Base-by-base conservation (phyloP, 1,140 invertebrate species). In the Drosophila elegans region DNA sequence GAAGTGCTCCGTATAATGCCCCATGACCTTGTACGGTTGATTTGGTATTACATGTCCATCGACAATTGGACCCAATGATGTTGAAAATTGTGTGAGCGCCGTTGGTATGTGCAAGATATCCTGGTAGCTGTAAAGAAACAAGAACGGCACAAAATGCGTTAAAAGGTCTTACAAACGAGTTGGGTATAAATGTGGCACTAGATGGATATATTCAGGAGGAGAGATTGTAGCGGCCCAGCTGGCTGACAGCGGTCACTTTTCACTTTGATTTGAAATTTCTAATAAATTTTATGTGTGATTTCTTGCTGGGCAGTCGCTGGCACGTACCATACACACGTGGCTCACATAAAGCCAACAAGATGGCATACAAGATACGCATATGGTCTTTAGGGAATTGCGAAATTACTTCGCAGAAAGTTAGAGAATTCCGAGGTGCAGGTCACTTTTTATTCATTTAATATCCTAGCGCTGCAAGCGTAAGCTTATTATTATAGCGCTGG, bases 21-120 rank as follows among this genome's bases (percentile, higher is more conserved):
- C 94, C 96, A 97, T 97, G 53, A 95, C 94, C 76, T 95, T 94
- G 25, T 94, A 92, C 7, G 96, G 96, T 83, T 97, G 95, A 81
- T 95, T 96, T 6, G 96, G 96, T 79, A 98, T 95, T 51, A 98
- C 96, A 12, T 95, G 95, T 16, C 96, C 96, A 91, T 98, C 97
- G 38, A 98, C 95, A 46, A 96, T 95, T 44, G 96, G 97, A 27
- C 97, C 97, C 80, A 97, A 95, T 11, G 95, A 94, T 21, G 96
- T 96, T 76, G 95, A 94, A 90, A 96, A 96, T 64, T 94, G 93
- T 13, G 95, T 93, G 10, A 94, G 93, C 16, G 94, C 78, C 16
- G 95, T 94, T 55, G 94, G 94, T 27, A 96, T 95, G 32, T 93
- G 94, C 76, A 97, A 95, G 46, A 98, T 94, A 85, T 98, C 96